These are phyloP conservation scores for Dallia pectoralis DNA, from an alignment of 2,797 vertebrate genomes.

Conservation along the genomic window DNA sequence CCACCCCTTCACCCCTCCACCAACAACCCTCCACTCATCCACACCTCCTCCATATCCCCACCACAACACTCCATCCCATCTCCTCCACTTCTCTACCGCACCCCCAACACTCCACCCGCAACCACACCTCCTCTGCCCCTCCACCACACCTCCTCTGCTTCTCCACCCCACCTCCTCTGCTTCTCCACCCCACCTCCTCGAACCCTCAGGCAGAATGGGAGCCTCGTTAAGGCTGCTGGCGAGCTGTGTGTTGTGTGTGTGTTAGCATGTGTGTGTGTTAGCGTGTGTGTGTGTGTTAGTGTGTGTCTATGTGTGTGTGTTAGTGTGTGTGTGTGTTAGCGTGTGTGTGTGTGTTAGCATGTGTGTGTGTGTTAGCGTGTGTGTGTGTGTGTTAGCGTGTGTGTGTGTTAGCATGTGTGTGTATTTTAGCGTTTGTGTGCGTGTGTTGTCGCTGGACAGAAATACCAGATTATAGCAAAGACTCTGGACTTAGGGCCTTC, in stretches of 20 bases:
- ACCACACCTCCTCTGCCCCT: no score
- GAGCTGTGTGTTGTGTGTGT: not conserved
- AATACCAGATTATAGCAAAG: constrained; percentile 68
- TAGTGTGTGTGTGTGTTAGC: constrained; percentile 12
- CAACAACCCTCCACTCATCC: no score
- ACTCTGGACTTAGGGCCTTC: constrained; percentile 36
- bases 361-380: not conserved
- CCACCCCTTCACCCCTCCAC: no score
- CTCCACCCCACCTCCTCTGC: no score
- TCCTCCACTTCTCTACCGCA: no score
- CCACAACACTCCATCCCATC: no score
- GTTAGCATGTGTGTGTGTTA: not conserved
- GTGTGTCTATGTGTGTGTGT: constrained; percentile 10
- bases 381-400: constrained; percentile 10
- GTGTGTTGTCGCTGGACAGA: constrained; percentile 57
- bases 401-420: constrained; percentile 13
- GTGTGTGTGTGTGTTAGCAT: not conserved
- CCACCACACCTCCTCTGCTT: no score
- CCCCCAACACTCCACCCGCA: no score
- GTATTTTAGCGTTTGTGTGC: constrained; percentile 29
- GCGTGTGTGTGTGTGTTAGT: constrained; percentile 1
- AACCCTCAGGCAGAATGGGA: constrained; percentile 53
- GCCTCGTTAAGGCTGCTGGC: constrained; percentile 56
- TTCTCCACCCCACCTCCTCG: no score
- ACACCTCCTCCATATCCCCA: no score